phyloP scores from a whole-genome alignment of 1,140 invertebrate genomes.

The Rhagoletis zephyria region DNA sequence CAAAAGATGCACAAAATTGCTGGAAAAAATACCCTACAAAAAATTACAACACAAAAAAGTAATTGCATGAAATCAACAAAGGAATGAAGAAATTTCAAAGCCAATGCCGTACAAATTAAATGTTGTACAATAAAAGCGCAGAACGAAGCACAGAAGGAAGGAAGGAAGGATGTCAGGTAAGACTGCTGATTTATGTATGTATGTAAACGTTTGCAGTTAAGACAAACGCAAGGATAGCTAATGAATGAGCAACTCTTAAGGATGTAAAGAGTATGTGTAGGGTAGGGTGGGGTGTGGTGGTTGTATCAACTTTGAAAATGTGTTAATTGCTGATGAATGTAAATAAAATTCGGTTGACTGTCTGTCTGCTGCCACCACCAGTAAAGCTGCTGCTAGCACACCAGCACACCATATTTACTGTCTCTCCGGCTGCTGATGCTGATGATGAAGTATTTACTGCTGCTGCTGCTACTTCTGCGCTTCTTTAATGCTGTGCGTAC shows the following conservation, averaged over 20 bases:
- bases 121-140: not conserved
- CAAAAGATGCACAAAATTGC: not conserved
- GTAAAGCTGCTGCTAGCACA: not conserved
- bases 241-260: not conserved
- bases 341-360: not conserved
- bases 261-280: not conserved
- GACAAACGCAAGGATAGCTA: not conserved
- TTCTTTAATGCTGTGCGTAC: not conserved
- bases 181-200: not conserved
- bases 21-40: too few species aligned
- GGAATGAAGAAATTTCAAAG: not conserved
- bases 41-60: not conserved
- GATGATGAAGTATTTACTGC: too few species aligned
- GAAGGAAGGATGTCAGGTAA: not conserved
- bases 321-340: constrained; percentile 13
- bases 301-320: not conserved
- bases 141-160: not conserved
- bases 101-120: not conserved
- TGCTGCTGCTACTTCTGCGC: not conserved
- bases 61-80: not conserved
- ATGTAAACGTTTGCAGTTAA: not conserved
- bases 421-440: too few species aligned
- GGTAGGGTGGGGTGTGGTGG: not conserved
- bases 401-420: too few species aligned
- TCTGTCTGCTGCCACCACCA: not conserved